Conservation (phyloP, 1,140 invertebrate genomes). For the Acromyrmex charruanus region DNA sequence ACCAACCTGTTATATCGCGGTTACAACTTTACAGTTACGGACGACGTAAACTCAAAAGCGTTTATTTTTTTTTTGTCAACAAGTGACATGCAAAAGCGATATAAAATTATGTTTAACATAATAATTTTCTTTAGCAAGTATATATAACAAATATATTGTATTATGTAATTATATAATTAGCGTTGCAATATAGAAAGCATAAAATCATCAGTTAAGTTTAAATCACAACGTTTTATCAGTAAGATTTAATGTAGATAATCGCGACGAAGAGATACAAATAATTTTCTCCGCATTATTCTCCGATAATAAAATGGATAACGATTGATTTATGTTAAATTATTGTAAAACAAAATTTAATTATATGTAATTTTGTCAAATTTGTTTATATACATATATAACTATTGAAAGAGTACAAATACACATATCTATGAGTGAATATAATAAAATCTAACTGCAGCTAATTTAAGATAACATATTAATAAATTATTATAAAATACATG, state of each 20-base stretch:
- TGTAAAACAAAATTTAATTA: not conserved
- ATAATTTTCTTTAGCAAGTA: not conserved
- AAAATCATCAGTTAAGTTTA: conserved; percentile 1
- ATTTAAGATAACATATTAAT: not conserved
- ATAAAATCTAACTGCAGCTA: too few relatives aligned
- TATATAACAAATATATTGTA: not conserved
- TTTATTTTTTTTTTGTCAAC: not conserved
- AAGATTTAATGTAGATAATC: conserved; percentile 28
- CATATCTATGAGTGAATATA: not conserved
- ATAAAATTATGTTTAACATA: conserved; percentile 12
- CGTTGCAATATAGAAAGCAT: conserved; percentile 2
- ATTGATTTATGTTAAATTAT: conserved; percentile 12
- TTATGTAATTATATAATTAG: not conserved
- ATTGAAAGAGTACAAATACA: not conserved
- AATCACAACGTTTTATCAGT: not conserved
- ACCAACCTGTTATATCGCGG: not conserved
- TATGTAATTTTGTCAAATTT: not conserved
- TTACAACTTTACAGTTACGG: not conserved
- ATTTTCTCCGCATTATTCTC: not conserved
- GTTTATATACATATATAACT: not conserved
- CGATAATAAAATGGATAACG: conserved; percentile 17
- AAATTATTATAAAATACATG: conserved; percentile 6
- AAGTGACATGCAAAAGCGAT: not conserved
- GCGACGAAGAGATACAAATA: conserved; percentile 3
- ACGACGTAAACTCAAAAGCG: not conserved